Percentiles rank a stretch among this genome's conserved stretches.
These are phyloP conservation scores for Lytechinus pictus DNA, from an alignment of 35 echinoderm and acorn worm genomes.

Conservation along the genomic window DNA sequence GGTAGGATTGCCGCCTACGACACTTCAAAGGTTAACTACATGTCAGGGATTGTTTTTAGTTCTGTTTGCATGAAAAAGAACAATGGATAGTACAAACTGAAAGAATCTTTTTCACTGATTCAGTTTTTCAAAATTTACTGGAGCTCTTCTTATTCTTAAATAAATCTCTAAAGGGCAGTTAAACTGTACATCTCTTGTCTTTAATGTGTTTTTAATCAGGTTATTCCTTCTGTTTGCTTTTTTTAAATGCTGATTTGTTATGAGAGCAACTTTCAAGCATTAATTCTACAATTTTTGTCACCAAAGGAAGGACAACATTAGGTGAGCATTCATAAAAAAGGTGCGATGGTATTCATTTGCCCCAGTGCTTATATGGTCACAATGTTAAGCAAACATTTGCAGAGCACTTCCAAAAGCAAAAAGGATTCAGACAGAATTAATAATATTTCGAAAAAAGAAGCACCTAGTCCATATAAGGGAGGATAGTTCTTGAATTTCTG, in stretches of 20 bases:
- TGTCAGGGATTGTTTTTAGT: constrained; percentile 18
- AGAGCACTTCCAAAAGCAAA: neutral
- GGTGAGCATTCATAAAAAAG: neutral
- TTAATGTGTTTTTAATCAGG: neutral
- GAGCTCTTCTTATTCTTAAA: neutral
- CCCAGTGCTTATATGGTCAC: neutral
- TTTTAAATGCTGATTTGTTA: neutral
- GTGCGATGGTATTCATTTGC: neutral
- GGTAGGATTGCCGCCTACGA: neutral
- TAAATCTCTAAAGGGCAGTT: neutral
- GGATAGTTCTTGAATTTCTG: neutral
- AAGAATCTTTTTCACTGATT: neutral
- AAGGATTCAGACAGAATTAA: neutral
- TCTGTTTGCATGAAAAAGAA: neutral
- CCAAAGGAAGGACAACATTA: neutral
- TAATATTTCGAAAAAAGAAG: neutral
- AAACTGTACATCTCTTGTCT: neutral
- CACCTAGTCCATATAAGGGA: neutral
- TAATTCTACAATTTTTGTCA: neutral
- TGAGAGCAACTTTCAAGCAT: neutral
- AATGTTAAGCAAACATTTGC: neutral
- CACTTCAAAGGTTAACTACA: neutral
- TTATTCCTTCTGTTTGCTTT: neutral
- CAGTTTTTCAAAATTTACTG: neutral
- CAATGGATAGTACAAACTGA: neutral